These are phyloP conservation scores for Pantherophis vulpinus DNA, from an alignment of 2,797 vertebrate genomes.

Conservation along the genomic window DNA sequence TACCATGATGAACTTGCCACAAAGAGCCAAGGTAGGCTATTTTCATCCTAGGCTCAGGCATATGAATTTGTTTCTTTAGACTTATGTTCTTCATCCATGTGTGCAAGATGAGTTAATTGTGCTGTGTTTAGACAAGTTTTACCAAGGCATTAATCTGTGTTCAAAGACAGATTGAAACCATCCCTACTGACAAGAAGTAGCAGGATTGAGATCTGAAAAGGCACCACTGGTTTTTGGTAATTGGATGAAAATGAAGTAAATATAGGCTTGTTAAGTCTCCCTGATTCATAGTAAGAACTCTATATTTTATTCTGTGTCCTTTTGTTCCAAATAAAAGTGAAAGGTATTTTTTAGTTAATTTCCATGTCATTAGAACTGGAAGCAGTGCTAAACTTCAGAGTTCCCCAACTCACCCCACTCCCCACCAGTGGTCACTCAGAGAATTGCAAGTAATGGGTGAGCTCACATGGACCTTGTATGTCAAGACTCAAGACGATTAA, in stretches of 20 bases:
- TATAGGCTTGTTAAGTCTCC: not conserved
- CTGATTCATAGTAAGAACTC: not conserved
- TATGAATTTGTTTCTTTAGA: slow-evolving; percentile 42
- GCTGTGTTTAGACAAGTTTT: not conserved
- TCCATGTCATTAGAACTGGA: not conserved
- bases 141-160: fast-evolving
- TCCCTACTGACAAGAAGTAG: slow-evolving; percentile 53
- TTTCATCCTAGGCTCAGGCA: slow-evolving; percentile 6
- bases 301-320: not conserved
- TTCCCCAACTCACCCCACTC: not conserved
- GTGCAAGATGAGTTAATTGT: not conserved
- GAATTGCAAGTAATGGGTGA: not conserved
- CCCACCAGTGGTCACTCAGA: not conserved
- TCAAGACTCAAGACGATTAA: not conserved
- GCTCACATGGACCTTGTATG: not conserved
- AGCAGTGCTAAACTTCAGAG: not conserved
- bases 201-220: not conserved
- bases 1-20: slow-evolving; percentile 90
- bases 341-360: not conserved
- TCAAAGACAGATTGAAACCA: slow-evolving; percentile 52
- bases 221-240: not conserved
- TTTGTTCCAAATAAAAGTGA: not conserved
- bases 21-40: slow-evolving; percentile 85
- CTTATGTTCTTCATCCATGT: not conserved
- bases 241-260: not conserved